Evolutionary conservation across 2,888 invertebrate species (phyloP).

Genomic region (Sesia apiformis): DNA sequence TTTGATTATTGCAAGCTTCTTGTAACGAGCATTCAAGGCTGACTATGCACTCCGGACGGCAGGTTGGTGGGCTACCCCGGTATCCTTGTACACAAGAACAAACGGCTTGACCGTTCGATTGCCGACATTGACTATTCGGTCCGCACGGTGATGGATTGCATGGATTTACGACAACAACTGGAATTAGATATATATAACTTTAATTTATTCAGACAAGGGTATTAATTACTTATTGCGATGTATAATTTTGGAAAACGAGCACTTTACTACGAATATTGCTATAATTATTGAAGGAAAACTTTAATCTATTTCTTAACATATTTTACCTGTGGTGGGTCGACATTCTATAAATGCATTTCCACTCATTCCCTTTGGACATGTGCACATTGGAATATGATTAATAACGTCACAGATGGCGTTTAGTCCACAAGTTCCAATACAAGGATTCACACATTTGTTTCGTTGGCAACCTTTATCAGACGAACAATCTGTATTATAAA

Average conservation of each 20-base stretch:
- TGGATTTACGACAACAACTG: slow-evolving; percentile 66
- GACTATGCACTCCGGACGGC: slow-evolving; percentile 84
- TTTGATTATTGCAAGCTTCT: slow-evolving; percentile 82
- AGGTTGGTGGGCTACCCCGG: slow-evolving; percentile 83
- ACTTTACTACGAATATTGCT: too few relatives aligned
- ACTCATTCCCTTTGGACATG: slow-evolving; percentile 77
- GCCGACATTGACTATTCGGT: slow-evolving; percentile 82
- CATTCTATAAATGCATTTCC: slow-evolving; percentile 81
- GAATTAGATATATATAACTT: slow-evolving; percentile 15
- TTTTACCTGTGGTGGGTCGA: slow-evolving; percentile 62
- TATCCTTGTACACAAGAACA: slow-evolving; percentile 84
- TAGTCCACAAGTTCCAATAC: slow-evolving; percentile 80
- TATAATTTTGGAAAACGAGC: not conserved
- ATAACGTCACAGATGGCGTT: slow-evolving; percentile 82
- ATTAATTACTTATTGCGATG: too few relatives aligned
- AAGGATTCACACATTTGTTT: slow-evolving; percentile 83
- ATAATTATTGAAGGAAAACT: not conserved
- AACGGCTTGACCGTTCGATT: slow-evolving; percentile 79
- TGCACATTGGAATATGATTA: slow-evolving; percentile 82
- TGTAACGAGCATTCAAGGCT: slow-evolving; percentile 82
- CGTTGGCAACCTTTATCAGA: slow-evolving; percentile 77
- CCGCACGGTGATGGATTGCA: slow-evolving; percentile 88
- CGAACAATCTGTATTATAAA: slow-evolving; percentile 79
- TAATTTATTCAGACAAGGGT: not conserved
- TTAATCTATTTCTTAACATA: too few relatives aligned